Conservation (phyloP, 2,797 vertebrate genomes). For the Luscinia megarhynchos region DNA sequence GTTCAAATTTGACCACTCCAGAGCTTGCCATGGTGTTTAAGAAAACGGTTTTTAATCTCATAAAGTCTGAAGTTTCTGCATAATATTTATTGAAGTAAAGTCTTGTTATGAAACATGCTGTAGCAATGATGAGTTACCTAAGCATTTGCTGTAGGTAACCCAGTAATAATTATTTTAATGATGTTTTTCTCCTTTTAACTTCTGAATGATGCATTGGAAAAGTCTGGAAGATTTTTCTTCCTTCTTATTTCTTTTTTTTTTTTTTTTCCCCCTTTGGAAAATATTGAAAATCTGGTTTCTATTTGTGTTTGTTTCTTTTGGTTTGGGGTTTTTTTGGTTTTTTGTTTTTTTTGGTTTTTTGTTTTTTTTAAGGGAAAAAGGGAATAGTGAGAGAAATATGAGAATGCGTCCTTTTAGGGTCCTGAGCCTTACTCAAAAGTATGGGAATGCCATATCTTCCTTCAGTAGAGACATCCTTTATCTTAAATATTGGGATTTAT, state of each 20-base stretch:
- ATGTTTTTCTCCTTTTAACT: neutral
- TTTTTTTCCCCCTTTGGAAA: neutral
- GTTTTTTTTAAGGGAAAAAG: neutral
- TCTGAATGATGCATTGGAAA: neutral
- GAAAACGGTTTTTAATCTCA: neutral
- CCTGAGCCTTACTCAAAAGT: neutral
- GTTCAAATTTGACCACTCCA: neutral
- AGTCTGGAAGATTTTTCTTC: neutral
- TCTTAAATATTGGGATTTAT: neutral
- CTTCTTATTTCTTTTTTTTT: neutral
- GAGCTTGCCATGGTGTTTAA: neutral
- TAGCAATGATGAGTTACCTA: neutral
- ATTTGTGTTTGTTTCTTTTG: too few relatives aligned
- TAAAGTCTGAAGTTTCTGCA: neutral
- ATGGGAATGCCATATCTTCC: neutral
- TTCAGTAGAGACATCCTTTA: neutral
- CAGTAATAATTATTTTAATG: neutral
- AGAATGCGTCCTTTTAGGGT: neutral
- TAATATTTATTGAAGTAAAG: neutral
- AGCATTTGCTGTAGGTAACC: neutral
- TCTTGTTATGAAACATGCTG: neutral
- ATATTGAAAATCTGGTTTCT: neutral
- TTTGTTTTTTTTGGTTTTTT: too few relatives aligned
- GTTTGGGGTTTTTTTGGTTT: too few relatives aligned
- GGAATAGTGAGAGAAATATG: neutral